Evolutionary conservation across 2,113 vertebrate genomes (phyloP).

Genomic region (Conger conger): DNA sequence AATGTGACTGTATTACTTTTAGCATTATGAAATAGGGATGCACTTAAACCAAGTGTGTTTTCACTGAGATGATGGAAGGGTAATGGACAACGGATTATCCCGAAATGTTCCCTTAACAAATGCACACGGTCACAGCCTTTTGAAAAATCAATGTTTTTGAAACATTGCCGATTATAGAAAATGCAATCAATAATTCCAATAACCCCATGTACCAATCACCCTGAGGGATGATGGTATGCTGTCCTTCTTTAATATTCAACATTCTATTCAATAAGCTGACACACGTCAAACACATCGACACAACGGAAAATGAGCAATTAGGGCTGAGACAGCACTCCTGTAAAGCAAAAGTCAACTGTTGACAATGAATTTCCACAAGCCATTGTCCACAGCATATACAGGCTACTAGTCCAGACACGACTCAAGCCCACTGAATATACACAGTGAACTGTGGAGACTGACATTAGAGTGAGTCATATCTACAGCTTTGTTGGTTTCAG

Average conservation of each 20-base stretch:
- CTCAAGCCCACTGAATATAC: not conserved
- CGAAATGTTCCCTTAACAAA: not conserved
- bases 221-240: not conserved
- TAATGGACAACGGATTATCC: not conserved
- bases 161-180: not conserved
- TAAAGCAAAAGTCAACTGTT: not conserved
- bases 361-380: not conserved
- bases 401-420: not conserved
- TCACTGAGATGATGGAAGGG: not conserved
- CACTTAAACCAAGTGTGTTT: not conserved
- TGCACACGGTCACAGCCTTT: not conserved
- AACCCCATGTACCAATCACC: not conserved
- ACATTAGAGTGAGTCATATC: not conserved
- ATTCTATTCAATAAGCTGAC: not conserved
- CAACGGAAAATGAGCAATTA: no score
- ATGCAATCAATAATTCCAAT: not conserved
- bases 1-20: no score
- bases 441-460: not conserved
- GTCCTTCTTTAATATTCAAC: not conserved
- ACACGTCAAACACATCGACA: not conserved
- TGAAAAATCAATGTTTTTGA: not conserved
- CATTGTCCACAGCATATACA: no score
- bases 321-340: not conserved
- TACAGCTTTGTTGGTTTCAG: not conserved
- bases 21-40: no score